A percentile compares a stretch with the other conserved stretches of the same genome.
phyloP scores from a whole-genome alignment of 2,113 vertebrate species.

The Microcebus lehilahytsara region DNA sequence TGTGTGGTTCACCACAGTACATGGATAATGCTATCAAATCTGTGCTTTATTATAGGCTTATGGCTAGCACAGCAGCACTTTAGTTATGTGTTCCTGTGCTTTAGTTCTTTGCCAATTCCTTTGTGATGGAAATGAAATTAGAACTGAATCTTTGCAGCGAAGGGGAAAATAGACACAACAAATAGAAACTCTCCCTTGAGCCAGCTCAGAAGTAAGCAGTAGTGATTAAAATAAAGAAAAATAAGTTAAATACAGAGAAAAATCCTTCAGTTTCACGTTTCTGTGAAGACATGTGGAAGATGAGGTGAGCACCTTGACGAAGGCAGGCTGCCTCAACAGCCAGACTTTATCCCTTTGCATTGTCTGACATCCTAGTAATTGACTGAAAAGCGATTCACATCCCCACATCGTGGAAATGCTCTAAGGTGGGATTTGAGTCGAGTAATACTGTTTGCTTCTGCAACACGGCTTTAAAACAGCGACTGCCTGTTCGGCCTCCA shows the following conservation, averaged over 20 bases:
- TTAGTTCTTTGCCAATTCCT: slow-evolving; percentile 70
- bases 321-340: not conserved
- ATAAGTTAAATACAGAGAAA: not conserved
- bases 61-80: slow-evolving; percentile 63
- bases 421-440: slow-evolving; percentile 20
- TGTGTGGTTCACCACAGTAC: slow-evolving; percentile 83
- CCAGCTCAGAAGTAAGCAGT: slow-evolving; percentile 50
- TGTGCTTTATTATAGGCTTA: slow-evolving; percentile 82
- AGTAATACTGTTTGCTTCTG: not conserved
- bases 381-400: not conserved
- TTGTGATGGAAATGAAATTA: slow-evolving; percentile 76
- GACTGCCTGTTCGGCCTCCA: slow-evolving; percentile 40
- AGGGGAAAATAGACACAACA: slow-evolving; percentile 62
- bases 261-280: not conserved
- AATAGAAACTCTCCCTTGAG: slow-evolving; percentile 51
- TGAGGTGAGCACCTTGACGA: not conserved
- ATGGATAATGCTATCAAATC: slow-evolving; percentile 83
- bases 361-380: not conserved
- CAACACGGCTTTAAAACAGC: slow-evolving; percentile 44
- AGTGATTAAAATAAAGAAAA: not conserved
- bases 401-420: not conserved
- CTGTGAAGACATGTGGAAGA: not conserved
- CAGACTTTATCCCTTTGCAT: not conserved
- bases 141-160: slow-evolving; percentile 53
- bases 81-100: slow-evolving; percentile 67